phyloP scores from a whole-genome alignment of 2,113 vertebrate genomes.

The Herpailurus yagouaroundi region DNA sequence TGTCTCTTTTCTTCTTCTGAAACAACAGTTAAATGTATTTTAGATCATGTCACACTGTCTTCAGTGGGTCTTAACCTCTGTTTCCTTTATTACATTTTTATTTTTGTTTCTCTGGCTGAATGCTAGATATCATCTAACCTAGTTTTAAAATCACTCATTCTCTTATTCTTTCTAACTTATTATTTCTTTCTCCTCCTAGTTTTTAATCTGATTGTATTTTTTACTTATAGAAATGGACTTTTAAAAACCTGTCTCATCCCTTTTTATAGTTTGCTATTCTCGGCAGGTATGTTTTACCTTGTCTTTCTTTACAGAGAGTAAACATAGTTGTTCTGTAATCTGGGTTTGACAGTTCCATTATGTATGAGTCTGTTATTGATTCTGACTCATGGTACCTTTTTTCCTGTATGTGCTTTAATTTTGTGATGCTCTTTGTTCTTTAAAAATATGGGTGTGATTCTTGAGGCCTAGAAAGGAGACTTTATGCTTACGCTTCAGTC shows the following conservation, averaged over 20 bases:
- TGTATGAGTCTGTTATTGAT: neutral
- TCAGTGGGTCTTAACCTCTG: neutral
- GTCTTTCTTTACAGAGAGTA: neutral
- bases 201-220: neutral
- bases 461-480: neutral
- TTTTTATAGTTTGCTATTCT: constrained; percentile 18
- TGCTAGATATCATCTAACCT: neutral
- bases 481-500: neutral
- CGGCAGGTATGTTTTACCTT: neutral
- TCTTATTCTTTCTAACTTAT: neutral
- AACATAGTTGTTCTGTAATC: neutral
- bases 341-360: neutral
- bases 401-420: neutral
- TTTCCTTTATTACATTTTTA: neutral
- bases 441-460: neutral
- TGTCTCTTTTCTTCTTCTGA: neutral
- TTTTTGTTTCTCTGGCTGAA: neutral
- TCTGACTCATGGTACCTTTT: neutral
- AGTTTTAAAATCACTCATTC: neutral
- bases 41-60: neutral
- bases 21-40: neutral
- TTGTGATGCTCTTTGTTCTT: neutral
- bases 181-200: neutral
- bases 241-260: neutral
- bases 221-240: neutral